Evolutionary conservation across 2,113 vertebrate genomes (phyloP), one percentile per base, ranked within the genome.

Genomic region (Neofelis nebulosa): DNA sequence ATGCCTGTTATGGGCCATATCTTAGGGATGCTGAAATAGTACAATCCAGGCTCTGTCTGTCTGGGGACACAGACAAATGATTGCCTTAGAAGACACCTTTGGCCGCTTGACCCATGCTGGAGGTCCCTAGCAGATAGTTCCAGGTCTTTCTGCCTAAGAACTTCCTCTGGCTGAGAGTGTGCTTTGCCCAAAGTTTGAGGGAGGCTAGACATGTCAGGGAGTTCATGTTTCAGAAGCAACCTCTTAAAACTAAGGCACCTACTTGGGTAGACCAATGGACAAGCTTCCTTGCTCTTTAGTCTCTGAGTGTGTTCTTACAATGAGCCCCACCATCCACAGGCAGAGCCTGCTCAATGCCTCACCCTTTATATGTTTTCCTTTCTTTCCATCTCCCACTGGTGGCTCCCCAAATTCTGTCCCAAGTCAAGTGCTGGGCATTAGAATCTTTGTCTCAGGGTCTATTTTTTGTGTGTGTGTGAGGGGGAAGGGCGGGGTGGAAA

Each of bases 321-420:
- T 71, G 13, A 85, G 68, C 5, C 31, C 16, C 18, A 3, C 4
- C 18, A 1, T 19, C 25, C 57, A 29, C 9, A 48, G 18, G 16
- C 7, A 71, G 29, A 82, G 36, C 1, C 33, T 41, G 15, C 31
- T 38, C 33, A 29, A 7, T 7, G 4, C 15, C 5, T 50, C 18
- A 14, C 10, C 33, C 27, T 50, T 78, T 18, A 12, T 18, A 73
- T 7, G 3, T 7, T 29, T 73, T 33, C 5, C 23, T 89, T 33
- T 16, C 2, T n/a, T 31, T 38, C 16, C 8, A 63, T 73, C 7
- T 81, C 36, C 7, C 1, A 27, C 27, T 36, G 4, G 13, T 11
- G 8, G 13, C 10, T 89, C 31, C 16, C 0, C 0, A 11, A 3
- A 4, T 57, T 33, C 14, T 2, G 3, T 41, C 4, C 50, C 31